Evolutionary conservation across 2,113 vertebrate genomes (phyloP), one percentile per base, ranked within the genome.

Genomic region (Morone saxatilis): DNA sequence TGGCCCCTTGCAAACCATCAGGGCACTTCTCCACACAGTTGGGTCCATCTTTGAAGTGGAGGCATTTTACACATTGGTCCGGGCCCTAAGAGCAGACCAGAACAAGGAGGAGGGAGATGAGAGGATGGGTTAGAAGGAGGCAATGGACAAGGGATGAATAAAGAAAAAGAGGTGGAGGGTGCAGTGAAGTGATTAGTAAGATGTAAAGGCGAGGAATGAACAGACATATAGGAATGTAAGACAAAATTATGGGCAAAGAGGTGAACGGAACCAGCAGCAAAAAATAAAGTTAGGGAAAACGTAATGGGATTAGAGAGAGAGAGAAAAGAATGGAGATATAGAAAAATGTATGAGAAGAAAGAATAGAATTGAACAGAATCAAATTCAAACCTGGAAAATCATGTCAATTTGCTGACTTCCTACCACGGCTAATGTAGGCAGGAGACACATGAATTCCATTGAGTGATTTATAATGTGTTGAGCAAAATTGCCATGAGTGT

Each of bases 11-110:
- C 54, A 99, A 90, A 31, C 98, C 98, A 25, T 99, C 97, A 1
- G 98, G 98, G 75, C 98, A 99, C 80, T 98, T 99, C 81, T 99
- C 97, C 90, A 99, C 98, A 66, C 98, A 99, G 20, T 99, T 99
- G 10, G 98, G 98, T 7, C 98, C 98, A 50, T 99, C 98, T 93
- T 99, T 99, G 94, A 98, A 98, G 93, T 98, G 97, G 70, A 96
- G 96, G 66, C 98, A 99, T 92, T 96, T 97, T 0, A 96, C 96
- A 77, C 98, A 99, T 67, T 98, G 97, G 91, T 99, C 98, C 12
- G 98, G 96, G 31, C 98, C 98, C 98, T 99, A 83, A 78, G 31
- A 80, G 59, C 59, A 66, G 25, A 71, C 65, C 2, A 48, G 57
- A 38, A 41, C 3, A 22, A 57, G 36, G 43, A 74, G 20, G 7